A percentile compares a stretch with the other conserved stretches of the same genome.
Conservation (phyloP, 2,113 vertebrate species). For the Grus americana region DNA sequence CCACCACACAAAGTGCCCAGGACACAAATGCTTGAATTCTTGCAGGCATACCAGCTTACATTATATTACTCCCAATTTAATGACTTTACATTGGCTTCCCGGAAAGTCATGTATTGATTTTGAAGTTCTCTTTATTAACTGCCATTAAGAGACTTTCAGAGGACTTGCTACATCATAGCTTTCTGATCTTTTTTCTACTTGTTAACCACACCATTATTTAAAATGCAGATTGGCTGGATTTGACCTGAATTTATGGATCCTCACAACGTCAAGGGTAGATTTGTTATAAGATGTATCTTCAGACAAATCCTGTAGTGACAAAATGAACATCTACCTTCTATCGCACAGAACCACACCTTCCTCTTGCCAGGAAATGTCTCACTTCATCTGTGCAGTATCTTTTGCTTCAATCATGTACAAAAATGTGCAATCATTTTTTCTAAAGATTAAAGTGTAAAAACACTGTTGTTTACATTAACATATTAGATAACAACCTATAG, state of each 20-base stretch:
- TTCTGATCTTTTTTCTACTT: constrained; percentile 2
- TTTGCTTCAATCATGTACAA: background rate
- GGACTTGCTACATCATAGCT: background rate
- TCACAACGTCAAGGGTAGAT: background rate
- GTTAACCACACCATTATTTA: background rate
- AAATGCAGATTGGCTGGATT: background rate
- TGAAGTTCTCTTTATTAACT: constrained; percentile 27
- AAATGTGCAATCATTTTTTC: background rate
- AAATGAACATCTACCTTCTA: background rate
- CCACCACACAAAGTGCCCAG: background rate
- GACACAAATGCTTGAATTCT: background rate
- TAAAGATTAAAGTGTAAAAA: background rate
- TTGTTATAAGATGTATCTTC: background rate
- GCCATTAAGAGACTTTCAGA: constrained; percentile 19
- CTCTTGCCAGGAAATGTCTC: background rate
- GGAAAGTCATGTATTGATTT: constrained; percentile 28
- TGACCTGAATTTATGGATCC: background rate
- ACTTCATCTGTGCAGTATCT: background rate
- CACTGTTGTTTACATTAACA: background rate
- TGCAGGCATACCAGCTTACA: background rate
- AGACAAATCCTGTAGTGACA: background rate
- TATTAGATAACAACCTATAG: background rate
- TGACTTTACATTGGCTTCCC: background rate
- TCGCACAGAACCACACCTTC: background rate
- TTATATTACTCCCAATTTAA: background rate